These are phyloP conservation scores for Pholis gunnellus DNA, from an alignment of 2,113 vertebrate genomes.

Conservation along the genomic window DNA sequence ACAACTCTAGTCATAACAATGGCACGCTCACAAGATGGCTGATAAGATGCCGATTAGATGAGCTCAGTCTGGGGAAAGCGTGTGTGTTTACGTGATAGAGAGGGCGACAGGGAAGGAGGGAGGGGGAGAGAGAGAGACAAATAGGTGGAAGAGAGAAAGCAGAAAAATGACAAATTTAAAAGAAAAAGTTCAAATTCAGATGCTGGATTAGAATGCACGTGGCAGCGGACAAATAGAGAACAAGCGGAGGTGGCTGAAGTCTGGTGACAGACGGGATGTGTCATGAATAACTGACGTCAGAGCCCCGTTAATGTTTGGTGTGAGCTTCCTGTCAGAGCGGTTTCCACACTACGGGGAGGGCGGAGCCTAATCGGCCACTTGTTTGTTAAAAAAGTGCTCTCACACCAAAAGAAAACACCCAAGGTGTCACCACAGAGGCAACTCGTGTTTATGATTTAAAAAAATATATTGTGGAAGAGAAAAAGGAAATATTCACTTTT, in stretches of 20 bases:
- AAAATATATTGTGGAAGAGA: neutral
- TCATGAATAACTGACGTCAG: constrained; percentile 57
- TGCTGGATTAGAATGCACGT: neutral
- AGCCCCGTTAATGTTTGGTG: constrained; percentile 42
- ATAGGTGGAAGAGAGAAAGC: neutral
- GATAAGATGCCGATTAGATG: constrained; percentile 78
- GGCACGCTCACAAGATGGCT: constrained; percentile 65
- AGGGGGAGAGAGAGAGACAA: constrained; percentile 19
- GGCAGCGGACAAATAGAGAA: neutral
- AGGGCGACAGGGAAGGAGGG: neutral
- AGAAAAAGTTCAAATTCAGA: neutral
- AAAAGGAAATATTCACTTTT: constrained; percentile 2
- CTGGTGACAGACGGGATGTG: constrained; percentile 30
- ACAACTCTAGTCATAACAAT: constrained; percentile 77
- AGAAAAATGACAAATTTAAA: neutral
- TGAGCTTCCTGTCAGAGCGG: constrained; percentile 62
- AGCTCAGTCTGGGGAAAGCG: constrained; percentile 63
- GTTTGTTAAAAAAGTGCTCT: constrained; percentile 22
- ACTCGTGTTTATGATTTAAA: neutral
- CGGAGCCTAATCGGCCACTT: constrained; percentile 14
- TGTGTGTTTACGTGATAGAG: constrained; percentile 28
- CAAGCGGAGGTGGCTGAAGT: constrained; percentile 1
- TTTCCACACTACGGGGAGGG: constrained; percentile 46
- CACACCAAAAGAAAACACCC: constrained; percentile 21
- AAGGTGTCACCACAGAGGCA: neutral